phyloP scores from a whole-genome alignment of 37 sponge, comb jelly and placozoan genomes.

The Ephydatia muelleri region DNA sequence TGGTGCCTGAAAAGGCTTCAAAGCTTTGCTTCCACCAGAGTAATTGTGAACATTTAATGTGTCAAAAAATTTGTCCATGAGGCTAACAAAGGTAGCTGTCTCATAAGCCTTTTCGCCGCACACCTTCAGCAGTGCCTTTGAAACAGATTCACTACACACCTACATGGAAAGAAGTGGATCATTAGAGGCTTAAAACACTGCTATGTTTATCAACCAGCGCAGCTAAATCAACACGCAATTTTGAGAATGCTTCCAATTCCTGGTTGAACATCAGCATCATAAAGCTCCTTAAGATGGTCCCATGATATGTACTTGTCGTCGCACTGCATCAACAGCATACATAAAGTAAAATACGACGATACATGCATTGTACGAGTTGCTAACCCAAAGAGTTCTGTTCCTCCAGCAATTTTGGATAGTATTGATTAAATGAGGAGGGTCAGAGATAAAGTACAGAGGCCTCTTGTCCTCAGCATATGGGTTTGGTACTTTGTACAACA shows the following conservation, averaged over 20 bases:
- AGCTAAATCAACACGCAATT: constrained; percentile 34
- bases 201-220: no score
- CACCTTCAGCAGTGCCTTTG: constrained; percentile 15
- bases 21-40: constrained; percentile 5
- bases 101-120: not conserved
- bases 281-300: not conserved
- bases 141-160: constrained; percentile 49
- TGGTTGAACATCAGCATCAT: not conserved
- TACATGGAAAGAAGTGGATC: not conserved
- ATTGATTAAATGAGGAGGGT: constrained; percentile 23
- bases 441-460: constrained; percentile 6
- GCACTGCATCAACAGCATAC: not conserved
- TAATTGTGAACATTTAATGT: constrained; percentile 29
- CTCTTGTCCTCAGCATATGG: constrained; percentile 11
- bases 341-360: not conserved
- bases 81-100: constrained; percentile 36
- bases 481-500: constrained; percentile 9
- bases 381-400: constrained; percentile 22
- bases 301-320: constrained; percentile 1
- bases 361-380: not conserved
- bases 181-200: not conserved
- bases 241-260: not conserved
- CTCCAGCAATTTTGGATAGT: constrained; percentile 19
- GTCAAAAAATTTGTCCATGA: constrained; percentile 47
- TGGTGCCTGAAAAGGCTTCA: constrained; percentile 36